Percentiles rank a stretch among this genome's conserved stretches.
Conservation (phyloP, 1,140 invertebrate genomes). For the Uloborus diversus region DNA sequence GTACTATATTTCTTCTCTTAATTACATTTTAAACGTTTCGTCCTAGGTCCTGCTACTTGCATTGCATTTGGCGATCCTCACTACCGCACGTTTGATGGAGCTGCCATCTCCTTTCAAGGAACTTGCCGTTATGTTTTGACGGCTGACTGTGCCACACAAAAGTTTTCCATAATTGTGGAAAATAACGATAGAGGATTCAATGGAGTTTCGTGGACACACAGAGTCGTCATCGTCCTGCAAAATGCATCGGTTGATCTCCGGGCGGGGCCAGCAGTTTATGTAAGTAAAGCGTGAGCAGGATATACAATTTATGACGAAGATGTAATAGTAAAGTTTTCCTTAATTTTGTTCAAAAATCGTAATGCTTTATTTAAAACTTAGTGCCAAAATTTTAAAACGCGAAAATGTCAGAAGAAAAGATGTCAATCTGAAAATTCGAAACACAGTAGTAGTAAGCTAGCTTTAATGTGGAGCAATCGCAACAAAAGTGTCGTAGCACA, state of each 20-base stretch:
- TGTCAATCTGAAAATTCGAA: too few species aligned
- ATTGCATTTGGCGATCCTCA: conserved; percentile 94
- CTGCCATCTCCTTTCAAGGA: conserved; percentile 85
- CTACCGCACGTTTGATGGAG: conserved; percentile 92
- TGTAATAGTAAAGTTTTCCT: neutral
- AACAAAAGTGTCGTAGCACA: too few species aligned
- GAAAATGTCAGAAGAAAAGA: too few species aligned
- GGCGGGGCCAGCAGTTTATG: conserved; percentile 33
- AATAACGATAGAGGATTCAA: conserved; percentile 52
- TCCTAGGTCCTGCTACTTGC: conserved; percentile 72
- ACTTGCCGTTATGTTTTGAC: conserved; percentile 51
- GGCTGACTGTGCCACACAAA: conserved; percentile 36
- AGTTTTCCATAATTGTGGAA: conserved; percentile 45
- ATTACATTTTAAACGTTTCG: neutral
- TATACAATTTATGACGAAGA: neutral
- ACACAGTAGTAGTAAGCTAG: too few species aligned
- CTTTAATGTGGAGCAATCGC: too few species aligned
- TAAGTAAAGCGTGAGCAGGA: neutral
- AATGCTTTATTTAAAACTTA: too few species aligned
- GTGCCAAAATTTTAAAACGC: too few species aligned
- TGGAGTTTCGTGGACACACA: conserved; percentile 56
- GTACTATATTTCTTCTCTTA: neutral
- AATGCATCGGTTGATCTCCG: conserved; percentile 34
- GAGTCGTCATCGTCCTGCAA: conserved; percentile 34
- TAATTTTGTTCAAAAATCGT: neutral